phyloP scores from a whole-genome alignment of 2,888 invertebrate genomes.

The Hirtodrosophila alboralis region DNA sequence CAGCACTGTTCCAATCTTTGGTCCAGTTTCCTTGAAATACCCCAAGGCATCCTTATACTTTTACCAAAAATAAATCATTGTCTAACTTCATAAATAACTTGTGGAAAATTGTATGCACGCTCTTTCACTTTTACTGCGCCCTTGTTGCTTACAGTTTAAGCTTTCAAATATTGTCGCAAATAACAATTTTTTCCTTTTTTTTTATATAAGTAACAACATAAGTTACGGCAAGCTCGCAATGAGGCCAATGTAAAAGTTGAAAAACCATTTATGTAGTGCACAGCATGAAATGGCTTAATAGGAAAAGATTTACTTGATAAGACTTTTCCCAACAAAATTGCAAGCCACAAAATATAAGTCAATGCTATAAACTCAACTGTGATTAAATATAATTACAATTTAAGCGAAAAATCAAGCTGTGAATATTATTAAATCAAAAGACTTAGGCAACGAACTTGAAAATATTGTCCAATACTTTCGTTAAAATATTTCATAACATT shows the following conservation, averaged over 20 bases:
- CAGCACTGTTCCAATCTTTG: background rate
- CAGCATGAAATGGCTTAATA: slow-evolving; percentile 31
- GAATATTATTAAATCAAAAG: slow-evolving; percentile 31
- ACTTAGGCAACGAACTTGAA: slow-evolving; percentile 46
- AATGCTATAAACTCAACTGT: slow-evolving; percentile 8
- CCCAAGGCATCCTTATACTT: slow-evolving; percentile 23
- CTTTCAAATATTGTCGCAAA: slow-evolving; percentile 10
- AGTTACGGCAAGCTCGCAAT: slow-evolving; percentile 1
- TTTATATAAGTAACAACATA: background rate
- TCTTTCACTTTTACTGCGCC: slow-evolving; percentile 41
- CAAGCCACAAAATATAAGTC: background rate
- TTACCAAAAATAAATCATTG: slow-evolving; percentile 41
- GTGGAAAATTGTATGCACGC: slow-evolving; percentile 1
- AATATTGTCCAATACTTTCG: slow-evolving; percentile 33
- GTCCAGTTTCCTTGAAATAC: background rate
- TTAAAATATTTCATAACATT: slow-evolving; percentile 29
- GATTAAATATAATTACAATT: slow-evolving; percentile 16
- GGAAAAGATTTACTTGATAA: slow-evolving; percentile 26
- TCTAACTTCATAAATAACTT: slow-evolving; percentile 21
- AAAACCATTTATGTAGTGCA: slow-evolving; percentile 41
- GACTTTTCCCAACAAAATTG: slow-evolving; percentile 12
- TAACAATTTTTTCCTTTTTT: background rate
- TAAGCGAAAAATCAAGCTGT: background rate
- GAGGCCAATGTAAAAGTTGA: slow-evolving; percentile 27
- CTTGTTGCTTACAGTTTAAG: slow-evolving; percentile 4